A percentile compares a stretch with the other conserved stretches of the same genome.
phyloP scores from a whole-genome alignment of 2,113 vertebrate species.

The Prolemur simus region DNA sequence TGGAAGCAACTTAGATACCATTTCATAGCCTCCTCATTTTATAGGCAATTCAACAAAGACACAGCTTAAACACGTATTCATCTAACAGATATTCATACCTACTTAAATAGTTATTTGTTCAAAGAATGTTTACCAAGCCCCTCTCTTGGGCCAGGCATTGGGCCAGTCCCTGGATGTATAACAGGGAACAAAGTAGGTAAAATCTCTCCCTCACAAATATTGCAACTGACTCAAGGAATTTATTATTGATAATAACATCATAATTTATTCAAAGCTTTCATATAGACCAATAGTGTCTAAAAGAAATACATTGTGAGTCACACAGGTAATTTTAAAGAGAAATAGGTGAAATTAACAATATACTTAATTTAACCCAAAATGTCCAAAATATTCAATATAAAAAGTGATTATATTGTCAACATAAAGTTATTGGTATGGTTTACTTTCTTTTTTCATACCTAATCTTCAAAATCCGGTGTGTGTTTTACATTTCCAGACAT shows the following conservation, averaged over 20 bases:
- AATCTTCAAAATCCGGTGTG: background rate
- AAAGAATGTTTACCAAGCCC: background rate
- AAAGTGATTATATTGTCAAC: background rate
- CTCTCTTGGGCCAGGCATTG: background rate
- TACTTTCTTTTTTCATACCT: background rate
- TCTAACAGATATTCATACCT: background rate
- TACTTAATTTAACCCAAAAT: background rate
- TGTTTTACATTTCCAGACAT: background rate
- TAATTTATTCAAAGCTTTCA: conserved; percentile 20
- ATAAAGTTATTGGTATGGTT: background rate
- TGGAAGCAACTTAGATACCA: background rate
- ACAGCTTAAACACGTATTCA: background rate
- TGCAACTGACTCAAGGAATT: background rate
- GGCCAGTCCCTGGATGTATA: background rate
- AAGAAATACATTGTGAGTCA: background rate
- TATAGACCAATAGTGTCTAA: background rate
- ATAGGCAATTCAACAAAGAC: background rate
- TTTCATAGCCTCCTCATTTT: background rate
- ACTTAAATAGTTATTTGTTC: background rate
- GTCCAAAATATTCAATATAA: background rate
- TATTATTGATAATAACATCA: background rate
- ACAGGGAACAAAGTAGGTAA: background rate
- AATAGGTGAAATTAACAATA: background rate
- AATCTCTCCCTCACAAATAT: background rate
- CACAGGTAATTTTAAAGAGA: background rate